Evolutionary conservation across 1,140 invertebrate species (phyloP).

Genomic region (Halotydeus destructor): DNA sequence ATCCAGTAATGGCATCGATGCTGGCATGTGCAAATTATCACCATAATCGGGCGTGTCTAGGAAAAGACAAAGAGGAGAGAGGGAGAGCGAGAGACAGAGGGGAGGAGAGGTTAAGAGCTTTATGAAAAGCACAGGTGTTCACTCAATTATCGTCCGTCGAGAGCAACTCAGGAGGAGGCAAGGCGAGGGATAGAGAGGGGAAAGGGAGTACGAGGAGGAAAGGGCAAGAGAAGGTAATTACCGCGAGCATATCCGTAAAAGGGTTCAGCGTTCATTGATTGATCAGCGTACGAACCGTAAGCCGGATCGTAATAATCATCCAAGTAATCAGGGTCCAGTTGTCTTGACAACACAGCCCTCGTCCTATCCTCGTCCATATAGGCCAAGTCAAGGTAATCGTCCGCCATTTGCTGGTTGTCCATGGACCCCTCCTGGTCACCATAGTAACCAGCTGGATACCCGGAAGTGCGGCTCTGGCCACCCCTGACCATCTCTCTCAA

Average conservation of each 20-base stretch:
- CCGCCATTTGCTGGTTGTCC: neutral
- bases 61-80: too few species aligned
- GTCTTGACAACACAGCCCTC: neutral
- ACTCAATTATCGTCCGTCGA: too few species aligned
- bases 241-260: neutral
- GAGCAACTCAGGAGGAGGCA: too few species aligned
- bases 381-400: neutral
- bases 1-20: too few species aligned
- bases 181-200: too few species aligned
- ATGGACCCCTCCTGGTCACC: too few species aligned
- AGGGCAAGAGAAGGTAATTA: slow-evolving; percentile 2
- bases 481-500: neutral
- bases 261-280: neutral
- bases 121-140: too few species aligned
- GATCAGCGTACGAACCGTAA: neutral
- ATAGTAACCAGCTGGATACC: neutral
- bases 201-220: too few species aligned
- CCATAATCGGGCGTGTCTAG: too few species aligned
- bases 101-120: too few species aligned
- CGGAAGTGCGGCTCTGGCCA: neutral
- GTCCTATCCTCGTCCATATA: neutral
- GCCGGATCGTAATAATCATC: slow-evolving; percentile 3
- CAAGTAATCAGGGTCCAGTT: neutral
- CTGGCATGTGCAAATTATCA: too few species aligned
- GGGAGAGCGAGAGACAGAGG: too few species aligned